Evolutionary conservation across 53 echinoderm and acorn worm species (phyloP), one percentile per base, ranked within the genome.

Genomic region (Echinarachnius parma): DNA sequence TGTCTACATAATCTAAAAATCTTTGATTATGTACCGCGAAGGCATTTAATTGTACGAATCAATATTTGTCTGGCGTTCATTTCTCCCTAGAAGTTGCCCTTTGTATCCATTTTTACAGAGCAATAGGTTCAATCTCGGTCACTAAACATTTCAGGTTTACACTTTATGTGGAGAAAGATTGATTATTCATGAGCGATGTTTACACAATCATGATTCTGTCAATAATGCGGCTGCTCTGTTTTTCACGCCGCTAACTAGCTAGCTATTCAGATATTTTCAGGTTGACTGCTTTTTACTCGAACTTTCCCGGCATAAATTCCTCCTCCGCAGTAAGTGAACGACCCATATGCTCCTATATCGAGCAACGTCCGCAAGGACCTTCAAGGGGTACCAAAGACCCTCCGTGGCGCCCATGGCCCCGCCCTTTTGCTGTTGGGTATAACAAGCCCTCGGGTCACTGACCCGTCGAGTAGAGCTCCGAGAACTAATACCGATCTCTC

Each of bases 401-500:
- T 46, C 26, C 10, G 22, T 20, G 19, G 14, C 46, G 46, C n/a
- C 18, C 8, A 10, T 16, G 11, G 31, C 31, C 34, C 68, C 33
- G 28, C 28, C 52, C 68, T n/a, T n/a, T n/a, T n/a, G n/a, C n/a
- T n/a, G n/a, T n/a, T n/a, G n/a, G n/a, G n/a, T n/a, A n/a, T n/a
- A n/a, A n/a, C n/a, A n/a, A n/a, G 34, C 53, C 68, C 68, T 52
- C 1, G 50, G 68, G 68, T 68, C 68, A 68, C 68, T 68, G 68
- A 68, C 68, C 68, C 53, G 19, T 33, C 46, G 46, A 14, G 45
- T 65, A 27, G 46, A 42, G 48, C 11, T 19, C 10, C 18, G 53
- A 48, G 68, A 22, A 21, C 29, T 47, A 28, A 48, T 13, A 48
- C 66, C 28, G 27, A 48, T 9, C 28, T 50, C 50, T 14, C 18